Base-by-base conservation (phyloP, 2,113 vertebrate species). In the Phylloscopus trochiloides region DNA sequence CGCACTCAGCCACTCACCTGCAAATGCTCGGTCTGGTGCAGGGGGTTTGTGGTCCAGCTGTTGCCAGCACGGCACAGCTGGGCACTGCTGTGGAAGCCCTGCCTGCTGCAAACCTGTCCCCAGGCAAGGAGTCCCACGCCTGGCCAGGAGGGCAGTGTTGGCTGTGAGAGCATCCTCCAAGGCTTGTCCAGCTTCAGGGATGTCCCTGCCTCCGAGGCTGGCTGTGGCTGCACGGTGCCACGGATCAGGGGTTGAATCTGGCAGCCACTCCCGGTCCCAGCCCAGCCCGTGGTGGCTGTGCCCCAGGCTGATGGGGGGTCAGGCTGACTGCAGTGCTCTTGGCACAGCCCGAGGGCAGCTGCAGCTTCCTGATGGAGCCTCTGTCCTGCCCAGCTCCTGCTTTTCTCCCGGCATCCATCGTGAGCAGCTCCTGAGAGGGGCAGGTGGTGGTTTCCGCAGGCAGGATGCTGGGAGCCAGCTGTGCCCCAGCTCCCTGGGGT, bases 231-330 rank as follows among this genome's bases (percentile, higher is more conserved):
- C 61, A 1, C 3, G 0, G 16, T 75, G 29, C 45, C 10, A 1
- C 13, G 6, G 45, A 8, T 76, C 55, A 52, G 65, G 28, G n/a
- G 15, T 16, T 3, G 9, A 50, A n/a, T 31, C 38, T 0, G 0
- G 58, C 76, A 51, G 67, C 38, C 43, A 34, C 34, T 72, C 54
- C 50, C 1, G 3, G 26, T 17, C 29, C 36, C 61, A 62, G 51
- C 55, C n/a, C 29, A 31, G 45, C 32, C 3, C 0, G 0, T 4
- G 12, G 17, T 54, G 72, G n/a, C 48, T 0, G 0, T 80, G 52
- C 9, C 62, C 15, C 31, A 3, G 43, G 54, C 36, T 73, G 3
- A 2, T 26, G 10, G 20, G 3, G 28, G 7, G 7, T 21, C 59
- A 29, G 28, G 31, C 20, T 8, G 18, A 9, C 76, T 58, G 42